Conservation (phyloP, 1,140 invertebrate species). For the Caenorhabditis inopinata region DNA sequence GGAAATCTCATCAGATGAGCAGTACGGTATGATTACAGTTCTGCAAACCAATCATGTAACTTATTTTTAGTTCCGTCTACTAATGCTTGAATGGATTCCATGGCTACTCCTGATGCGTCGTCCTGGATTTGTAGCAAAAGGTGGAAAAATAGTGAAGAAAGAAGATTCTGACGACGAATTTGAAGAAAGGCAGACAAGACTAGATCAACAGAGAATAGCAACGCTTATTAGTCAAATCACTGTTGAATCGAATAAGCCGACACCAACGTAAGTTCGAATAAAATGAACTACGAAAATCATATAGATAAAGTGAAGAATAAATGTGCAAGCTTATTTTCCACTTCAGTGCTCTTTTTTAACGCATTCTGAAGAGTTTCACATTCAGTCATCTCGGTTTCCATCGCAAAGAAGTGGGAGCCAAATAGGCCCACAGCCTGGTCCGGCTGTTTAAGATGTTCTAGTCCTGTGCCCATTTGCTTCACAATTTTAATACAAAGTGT, state of each 20-base stretch:
- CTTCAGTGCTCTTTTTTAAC: no score
- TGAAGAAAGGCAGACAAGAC: not conserved
- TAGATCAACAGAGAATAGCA: constrained; percentile 21
- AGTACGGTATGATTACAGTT: constrained; percentile 78
- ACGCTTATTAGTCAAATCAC: constrained; percentile 1
- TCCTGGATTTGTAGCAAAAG: constrained; percentile 41
- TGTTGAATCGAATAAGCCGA: constrained; percentile 34
- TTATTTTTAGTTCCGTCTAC: constrained; percentile 38
- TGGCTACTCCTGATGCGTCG: constrained; percentile 50
- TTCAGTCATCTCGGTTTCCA: no score
- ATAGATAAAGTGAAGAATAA: no score
- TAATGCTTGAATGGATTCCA: constrained; percentile 51
- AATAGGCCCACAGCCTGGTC: no score
- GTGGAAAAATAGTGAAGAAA: constrained; percentile 10
- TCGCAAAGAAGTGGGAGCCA: no score
- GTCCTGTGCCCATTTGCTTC: no score
- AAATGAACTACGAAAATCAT: not conserved
- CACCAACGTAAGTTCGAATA: not conserved
- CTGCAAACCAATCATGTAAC: not conserved
- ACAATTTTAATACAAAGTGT: no score
- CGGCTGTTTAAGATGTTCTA: no score
- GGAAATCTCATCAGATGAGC: constrained; percentile 89
- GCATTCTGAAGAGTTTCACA: no score
- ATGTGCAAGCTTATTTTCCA: no score
- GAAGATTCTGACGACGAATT: constrained; percentile 18